Evolutionary conservation across 2,113 vertebrate species (phyloP).

Genomic region (Emydocephalus ijimae): DNA sequence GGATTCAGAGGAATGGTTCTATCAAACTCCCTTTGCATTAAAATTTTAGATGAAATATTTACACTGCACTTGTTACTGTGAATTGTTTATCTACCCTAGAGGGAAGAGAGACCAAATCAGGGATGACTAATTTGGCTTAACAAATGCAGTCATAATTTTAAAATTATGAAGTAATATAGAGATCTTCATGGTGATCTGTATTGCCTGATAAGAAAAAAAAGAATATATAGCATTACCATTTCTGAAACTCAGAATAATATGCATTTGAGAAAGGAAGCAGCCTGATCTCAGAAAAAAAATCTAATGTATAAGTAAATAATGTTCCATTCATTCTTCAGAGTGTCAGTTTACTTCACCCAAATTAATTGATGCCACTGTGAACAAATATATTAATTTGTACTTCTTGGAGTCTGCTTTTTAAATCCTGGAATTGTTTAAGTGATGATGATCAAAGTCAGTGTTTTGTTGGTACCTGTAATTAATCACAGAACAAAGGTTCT

Average conservation of each 20-base stretch:
- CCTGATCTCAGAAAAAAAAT: constrained; percentile 16
- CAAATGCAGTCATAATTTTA: background rate
- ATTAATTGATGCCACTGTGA: constrained; percentile 46
- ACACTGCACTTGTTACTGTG: background rate
- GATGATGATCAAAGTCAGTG: constrained; percentile 52
- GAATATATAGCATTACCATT: background rate
- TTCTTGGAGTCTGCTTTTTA: constrained; percentile 41
- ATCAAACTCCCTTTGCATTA: background rate
- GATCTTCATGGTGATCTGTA: background rate
- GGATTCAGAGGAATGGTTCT: background rate
- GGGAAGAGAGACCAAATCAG: background rate
- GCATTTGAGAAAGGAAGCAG: background rate
- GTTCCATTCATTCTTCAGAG: constrained; percentile 31
- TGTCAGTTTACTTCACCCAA: constrained; percentile 37
- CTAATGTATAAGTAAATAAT: constrained; percentile 9
- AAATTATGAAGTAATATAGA: background rate
- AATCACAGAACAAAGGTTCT: constrained; percentile 42
- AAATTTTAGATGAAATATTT: background rate
- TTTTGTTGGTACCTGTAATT: constrained; percentile 42
- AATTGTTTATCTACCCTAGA: background rate
- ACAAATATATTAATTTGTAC: constrained; percentile 45
- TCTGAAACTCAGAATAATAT: constrained; percentile 6
- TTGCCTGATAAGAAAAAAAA: background rate
- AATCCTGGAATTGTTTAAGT: constrained; percentile 29
- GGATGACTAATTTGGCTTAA: background rate